Conservation (phyloP, 92 coral and sea anemone genomes). For the Zoanthus gigantus region DNA sequence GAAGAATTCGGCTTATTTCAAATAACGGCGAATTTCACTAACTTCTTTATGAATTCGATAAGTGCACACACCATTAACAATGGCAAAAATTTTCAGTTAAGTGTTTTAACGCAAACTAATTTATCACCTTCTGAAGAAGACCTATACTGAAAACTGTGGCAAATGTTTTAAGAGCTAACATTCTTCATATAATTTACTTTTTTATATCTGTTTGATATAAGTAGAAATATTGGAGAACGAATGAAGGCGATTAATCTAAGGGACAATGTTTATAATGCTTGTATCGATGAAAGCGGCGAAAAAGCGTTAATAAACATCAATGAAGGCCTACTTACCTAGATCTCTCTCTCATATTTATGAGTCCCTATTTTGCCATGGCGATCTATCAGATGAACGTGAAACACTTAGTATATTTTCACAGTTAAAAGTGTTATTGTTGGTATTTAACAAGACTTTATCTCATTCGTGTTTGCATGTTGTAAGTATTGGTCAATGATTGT, state of each 20-base stretch:
- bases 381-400: slow-evolving; percentile 19
- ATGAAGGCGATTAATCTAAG: background rate
- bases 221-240: background rate
- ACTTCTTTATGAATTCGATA: background rate
- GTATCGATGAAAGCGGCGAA: slow-evolving; percentile 21
- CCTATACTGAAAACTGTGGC: background rate
- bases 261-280: background rate
- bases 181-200: too few relatives aligned
- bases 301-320: slow-evolving; percentile 25
- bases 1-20: background rate
- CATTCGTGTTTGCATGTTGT: background rate
- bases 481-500: background rate
- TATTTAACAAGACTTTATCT: background rate
- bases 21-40: background rate
- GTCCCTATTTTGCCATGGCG: slow-evolving; percentile 24
- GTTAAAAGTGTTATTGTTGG: background rate
- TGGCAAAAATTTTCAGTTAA: background rate
- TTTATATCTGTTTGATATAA: background rate
- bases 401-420: background rate
- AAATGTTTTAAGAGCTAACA: background rate
- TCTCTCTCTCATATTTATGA: slow-evolving; percentile 31
- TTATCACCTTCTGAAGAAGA: background rate
- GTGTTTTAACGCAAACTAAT: background rate
- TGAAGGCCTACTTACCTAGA: slow-evolving; percentile 40
- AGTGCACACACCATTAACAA: background rate